phyloP scores from a whole-genome alignment of 2,113 vertebrate species.

The Natator depressus region DNA sequence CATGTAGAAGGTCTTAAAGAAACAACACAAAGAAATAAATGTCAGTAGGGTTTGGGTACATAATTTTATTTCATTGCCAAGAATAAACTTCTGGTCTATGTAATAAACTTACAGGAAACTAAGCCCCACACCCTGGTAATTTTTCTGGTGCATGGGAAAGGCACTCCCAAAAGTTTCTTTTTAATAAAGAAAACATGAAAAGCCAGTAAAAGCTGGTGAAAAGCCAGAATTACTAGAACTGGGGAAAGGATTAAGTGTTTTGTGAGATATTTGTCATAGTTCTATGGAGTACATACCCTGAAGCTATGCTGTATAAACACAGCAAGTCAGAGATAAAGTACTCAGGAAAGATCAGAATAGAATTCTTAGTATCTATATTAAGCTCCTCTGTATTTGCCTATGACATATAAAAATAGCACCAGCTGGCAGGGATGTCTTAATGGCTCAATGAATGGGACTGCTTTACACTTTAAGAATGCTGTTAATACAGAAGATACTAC shows the following conservation, averaged over 20 bases:
- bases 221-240: not conserved
- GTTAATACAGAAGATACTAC: conserved; percentile 40
- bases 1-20: not conserved
- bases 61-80: conserved; percentile 15
- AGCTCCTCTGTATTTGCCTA: conserved; percentile 28
- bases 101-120: conserved; percentile 4
- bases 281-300: not conserved
- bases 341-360: not conserved
- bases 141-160: not conserved
- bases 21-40: conserved; percentile 15
- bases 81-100: not conserved
- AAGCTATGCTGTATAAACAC: conserved; percentile 12
- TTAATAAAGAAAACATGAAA: not conserved
- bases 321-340: conserved; percentile 32
- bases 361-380: conserved; percentile 46
- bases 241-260: conserved; percentile 16
- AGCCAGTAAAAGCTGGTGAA: not conserved
- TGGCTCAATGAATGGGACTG: conserved; percentile 45
- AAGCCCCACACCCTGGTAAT: not conserved
- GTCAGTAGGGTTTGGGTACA: not conserved
- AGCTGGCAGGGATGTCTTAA: conserved; percentile 50
- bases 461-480: conserved; percentile 24
- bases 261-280: not conserved
- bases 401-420: conserved; percentile 53
- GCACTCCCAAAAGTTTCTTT: not conserved